Evolutionary conservation across 2,113 vertebrate species (phyloP), one percentile per base, ranked within the genome.

Genomic region (Cephalopterus ornatus): DNA sequence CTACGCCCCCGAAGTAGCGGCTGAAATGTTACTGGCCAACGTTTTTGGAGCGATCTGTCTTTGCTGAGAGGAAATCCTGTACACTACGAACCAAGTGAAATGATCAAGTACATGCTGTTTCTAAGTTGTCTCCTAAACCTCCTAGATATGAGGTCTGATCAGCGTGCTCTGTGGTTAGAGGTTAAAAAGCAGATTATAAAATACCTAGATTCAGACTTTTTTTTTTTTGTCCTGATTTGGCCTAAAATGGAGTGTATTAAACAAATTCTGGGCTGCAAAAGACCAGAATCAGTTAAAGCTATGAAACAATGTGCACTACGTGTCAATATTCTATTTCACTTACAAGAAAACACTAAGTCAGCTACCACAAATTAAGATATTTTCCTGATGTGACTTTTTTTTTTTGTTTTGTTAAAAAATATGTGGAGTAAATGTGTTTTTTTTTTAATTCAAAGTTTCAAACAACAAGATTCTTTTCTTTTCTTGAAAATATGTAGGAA

Each of bases 161-260:
- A 98, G 98, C 98, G 98, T 98, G 98, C 98, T 98, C 98, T 98
- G 98, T 98, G 98, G 98, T 98, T 98, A 98, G 98, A 99, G 98
- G 98, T 98, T 98, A 98, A 98, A 99, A 99, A 99, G 98, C 98
- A 98, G 98, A 98, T 98, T 98, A 98, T 98, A 98, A 99, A 99
- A 99, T 98, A 98, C 98, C 98, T 99, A 98, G 98, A 98, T 98
- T 98, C 98, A 98, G 98, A 98, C 98, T 98, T 98, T 97, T 98
- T 97, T 88, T 93, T 98, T 98, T 98, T 98, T 98, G 98, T 98
- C 98, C 98, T 98, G 98, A 98, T 98, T 99, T 98, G 98, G 98
- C 98, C 99, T 99, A 99, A 98, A 98, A 98, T 98, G 98, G 98
- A 98, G 98, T 98, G 98, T 99, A 98, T 98, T 98, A 98, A 98